A percentile compares a stretch with the other conserved stretches of the same genome.
Conservation (phyloP, 2,797 vertebrate species). For the Fringilla coelebs region DNA sequence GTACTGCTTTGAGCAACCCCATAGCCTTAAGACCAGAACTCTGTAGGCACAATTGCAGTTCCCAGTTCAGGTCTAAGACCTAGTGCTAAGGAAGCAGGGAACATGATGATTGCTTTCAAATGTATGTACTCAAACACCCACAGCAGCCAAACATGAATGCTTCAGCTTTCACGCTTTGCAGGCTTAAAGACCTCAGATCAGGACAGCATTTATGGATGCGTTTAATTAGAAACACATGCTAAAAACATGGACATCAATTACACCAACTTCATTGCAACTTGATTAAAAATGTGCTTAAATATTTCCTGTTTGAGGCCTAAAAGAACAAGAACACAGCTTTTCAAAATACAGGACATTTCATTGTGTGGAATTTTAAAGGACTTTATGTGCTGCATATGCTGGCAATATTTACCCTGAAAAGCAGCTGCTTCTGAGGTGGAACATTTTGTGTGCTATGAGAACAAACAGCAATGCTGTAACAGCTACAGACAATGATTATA, state of each 20-base stretch:
- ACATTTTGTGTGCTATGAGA: conserved; percentile 20
- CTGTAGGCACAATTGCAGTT: background rate
- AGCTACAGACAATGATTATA: conserved; percentile 32
- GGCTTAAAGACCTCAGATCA: conserved; percentile 17
- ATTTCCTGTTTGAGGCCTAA: conserved; percentile 43
- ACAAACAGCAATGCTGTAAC: background rate
- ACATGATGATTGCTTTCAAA: background rate
- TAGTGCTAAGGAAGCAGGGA: background rate
- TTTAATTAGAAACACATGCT: conserved; percentile 35
- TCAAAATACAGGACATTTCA: conserved; percentile 5
- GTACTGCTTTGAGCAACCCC: background rate
- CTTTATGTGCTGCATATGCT: conserved; percentile 6
- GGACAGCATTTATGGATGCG: background rate
- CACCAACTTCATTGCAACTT: conserved; percentile 20
- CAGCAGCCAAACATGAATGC: background rate
- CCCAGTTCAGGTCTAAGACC: background rate
- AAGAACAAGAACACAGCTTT: conserved; percentile 28
- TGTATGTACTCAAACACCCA: background rate
- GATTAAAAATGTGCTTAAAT: conserved; percentile 50
- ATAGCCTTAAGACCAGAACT: background rate
- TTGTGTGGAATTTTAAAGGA: conserved; percentile 22
- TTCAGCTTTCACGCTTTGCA: background rate
- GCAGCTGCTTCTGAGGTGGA: conserved; percentile 38
- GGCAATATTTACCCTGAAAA: background rate
- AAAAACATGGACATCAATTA: conserved; percentile 33